Base-by-base conservation (phyloP, 2,888 invertebrate species). In the Spisula solida region DNA sequence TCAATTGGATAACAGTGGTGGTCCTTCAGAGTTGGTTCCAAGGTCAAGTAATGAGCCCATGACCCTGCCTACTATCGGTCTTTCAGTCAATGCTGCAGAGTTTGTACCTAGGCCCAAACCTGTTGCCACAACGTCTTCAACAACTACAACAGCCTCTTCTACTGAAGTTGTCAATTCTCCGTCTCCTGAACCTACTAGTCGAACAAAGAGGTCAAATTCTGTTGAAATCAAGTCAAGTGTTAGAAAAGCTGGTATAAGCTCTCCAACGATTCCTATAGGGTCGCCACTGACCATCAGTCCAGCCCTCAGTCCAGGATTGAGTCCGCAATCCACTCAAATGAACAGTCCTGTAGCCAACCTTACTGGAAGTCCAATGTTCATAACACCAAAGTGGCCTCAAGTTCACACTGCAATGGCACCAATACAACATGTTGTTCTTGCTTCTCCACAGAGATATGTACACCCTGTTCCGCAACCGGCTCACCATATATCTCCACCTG, bases 31-130 rank as follows among this genome's bases (percentile, higher is more conserved):
- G 20, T 66, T 80, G 20, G 56, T 51, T 6, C 82, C 88, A 8
- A 83, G 81, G 14, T 80, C 80, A 10, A 86, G 70, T 51, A 92
- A 86, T 80, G 81, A 87, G 48, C 89, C 89, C 8, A 92, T 92
- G 92, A 92, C 92, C 1, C 80, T 92, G 10, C 92, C 92, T 25
- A 89, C 90, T 10, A 89, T 92, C 41, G 92, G 91, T 29, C 88
- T 93, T 6, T 92, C 92, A 47, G 90, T 89, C n/a, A 90, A 93
- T 47, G 93, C 93, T 56, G 91, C 88, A 31, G 93, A 91, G 79
- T 93, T 93, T 92, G 87, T 91, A 5, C 93, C 94, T 0, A 85
- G 90, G 70, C 78, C 87, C 29, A 90, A 90, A 70, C 83, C 90
- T n/a, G 75, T 60, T 31, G 79, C 47, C 25, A 79, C 82, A 31